Evolutionary conservation across 1,140 invertebrate species (phyloP), one percentile per base, ranked within the genome.

Genomic region (Lordiphosa stackelbergi): DNA sequence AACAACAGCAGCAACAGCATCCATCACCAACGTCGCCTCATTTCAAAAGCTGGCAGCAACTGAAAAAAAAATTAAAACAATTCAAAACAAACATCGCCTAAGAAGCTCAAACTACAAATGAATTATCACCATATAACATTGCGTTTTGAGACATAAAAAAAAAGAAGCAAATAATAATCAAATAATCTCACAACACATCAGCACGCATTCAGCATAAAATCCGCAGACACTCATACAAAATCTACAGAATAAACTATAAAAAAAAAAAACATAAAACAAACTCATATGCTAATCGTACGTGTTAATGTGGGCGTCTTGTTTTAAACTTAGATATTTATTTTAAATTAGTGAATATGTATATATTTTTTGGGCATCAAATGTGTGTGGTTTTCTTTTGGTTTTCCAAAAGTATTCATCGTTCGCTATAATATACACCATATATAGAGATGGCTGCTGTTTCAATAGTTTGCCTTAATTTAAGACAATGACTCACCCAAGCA

Each of bases 21-120:
- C 75, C 71, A 81, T 75, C 75, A 75, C 63, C 64, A 46, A 73
- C 59, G 73, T 59, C 72, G 77, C 51, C 60, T 79, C 75, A 79
- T 74, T 72, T 40, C 46, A 63, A 56, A 56, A 49, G 56, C 68
- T 51, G 68, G 48, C 55, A 61, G 59, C 61, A 66, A 58, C 43
- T 35, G 40, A 28, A 54, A 37, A 28, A 52, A 70, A 24, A 12
- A 53, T 31, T 48, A 42, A n/a, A 22, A 31, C 8, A 52, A 66
- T 42, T 51, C 40, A 28, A 34, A 38, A 38, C 46, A 46, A 66
- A 40, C 53, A 64, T 57, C 54, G 48, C 47, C 48, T 28, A 59
- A 52, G 64, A 66, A 59, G 64, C 64, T 64, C 45, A 46, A 68
- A 65, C 64, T 68, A 68, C 53, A 68, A 68, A 68, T 59, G 48